Base-by-base conservation (phyloP, 2,113 vertebrate species). In the Etheostoma spectabile region DNA sequence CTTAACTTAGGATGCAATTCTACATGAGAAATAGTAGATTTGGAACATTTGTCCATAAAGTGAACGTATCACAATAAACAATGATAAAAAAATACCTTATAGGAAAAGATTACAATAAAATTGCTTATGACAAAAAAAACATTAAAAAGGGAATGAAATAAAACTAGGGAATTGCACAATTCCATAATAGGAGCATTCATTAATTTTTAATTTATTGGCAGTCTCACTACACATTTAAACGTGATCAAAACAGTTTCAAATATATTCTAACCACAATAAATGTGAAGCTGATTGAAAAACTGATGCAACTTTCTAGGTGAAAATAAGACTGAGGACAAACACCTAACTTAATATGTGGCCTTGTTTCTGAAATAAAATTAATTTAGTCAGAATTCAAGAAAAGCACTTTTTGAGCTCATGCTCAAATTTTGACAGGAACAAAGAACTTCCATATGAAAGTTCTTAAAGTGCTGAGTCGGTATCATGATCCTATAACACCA, bases 401-500 rank as follows among this genome's bases (percentile, higher is more conserved):
- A 63, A 76, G 69, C 45, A n/a, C 10, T 5, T 63, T 59, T 52
- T 13, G 1, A 2, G 60, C 56, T 67, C 4, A 33, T 49, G 19
- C 35, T 78, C 46, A 14, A 3, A 48, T 67, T 68, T 62, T 24
- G 69, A 35, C 35, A 13, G 68, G 33, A 21, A 53, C 16, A 48
- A 60, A 77, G 56, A 30, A 30, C 30, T 30, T 84, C 69, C 4
- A 3, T 18, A n/a, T 19, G 2, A 71, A 78, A 74, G 38, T 78
- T 85, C 10, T n/a, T 6, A n/a, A 90, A 85, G 69, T 86, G 86
- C 79, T 70, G 59, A 78, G 35, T 89, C 63, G 49, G 60, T 42
- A 19, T 45, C 19, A 38, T 51, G 70, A 77, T 48, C 76, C 35
- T 16, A 30, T 38, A 45, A 45, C 64, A 72, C 60, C 52, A 14